phyloP scores from a whole-genome alignment of 2,888 invertebrate species.

The Drosophila nigricruria region DNA sequence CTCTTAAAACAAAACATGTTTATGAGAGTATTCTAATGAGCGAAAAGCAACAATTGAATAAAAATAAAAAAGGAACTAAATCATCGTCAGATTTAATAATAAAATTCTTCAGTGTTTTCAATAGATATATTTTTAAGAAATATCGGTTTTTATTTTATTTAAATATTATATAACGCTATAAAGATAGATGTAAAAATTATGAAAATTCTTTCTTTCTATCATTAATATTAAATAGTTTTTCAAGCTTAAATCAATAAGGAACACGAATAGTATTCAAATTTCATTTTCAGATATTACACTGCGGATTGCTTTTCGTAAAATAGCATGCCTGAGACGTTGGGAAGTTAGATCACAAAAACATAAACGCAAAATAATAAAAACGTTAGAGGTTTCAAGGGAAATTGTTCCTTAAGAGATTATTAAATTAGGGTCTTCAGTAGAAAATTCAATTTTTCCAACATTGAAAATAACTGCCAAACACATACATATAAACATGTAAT shows the following conservation, averaged over 20 bases:
- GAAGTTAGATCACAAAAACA: slow-evolving; percentile 10
- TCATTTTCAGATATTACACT: background rate
- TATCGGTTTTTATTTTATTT: background rate
- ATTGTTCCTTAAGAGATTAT: background rate
- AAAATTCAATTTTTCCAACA: background rate
- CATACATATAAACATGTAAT: slow-evolving; percentile 10
- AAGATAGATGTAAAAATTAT: background rate
- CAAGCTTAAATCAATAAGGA: background rate
- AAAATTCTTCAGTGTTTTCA: background rate
- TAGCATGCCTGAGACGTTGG: slow-evolving; percentile 3
- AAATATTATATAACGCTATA: background rate
- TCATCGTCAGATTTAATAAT: too few relatives aligned
- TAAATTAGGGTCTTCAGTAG: background rate
- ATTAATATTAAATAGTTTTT: background rate
- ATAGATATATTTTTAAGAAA: background rate
- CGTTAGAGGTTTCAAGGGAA: background rate
- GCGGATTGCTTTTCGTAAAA: background rate
- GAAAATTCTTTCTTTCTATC: background rate
- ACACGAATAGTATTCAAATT: background rate
- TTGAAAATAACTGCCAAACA: slow-evolving; percentile 6
- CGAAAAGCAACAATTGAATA: background rate
- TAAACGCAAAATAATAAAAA: background rate
- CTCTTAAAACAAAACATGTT: slow-evolving; percentile 2
- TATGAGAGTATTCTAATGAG: background rate
- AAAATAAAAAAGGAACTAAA: slow-evolving; percentile 2